Evolutionary conservation across 37 sponge, comb jelly and placozoan species (phyloP), one percentile per base, ranked within the genome.

Genomic region (Chondrosia reniformis): DNA sequence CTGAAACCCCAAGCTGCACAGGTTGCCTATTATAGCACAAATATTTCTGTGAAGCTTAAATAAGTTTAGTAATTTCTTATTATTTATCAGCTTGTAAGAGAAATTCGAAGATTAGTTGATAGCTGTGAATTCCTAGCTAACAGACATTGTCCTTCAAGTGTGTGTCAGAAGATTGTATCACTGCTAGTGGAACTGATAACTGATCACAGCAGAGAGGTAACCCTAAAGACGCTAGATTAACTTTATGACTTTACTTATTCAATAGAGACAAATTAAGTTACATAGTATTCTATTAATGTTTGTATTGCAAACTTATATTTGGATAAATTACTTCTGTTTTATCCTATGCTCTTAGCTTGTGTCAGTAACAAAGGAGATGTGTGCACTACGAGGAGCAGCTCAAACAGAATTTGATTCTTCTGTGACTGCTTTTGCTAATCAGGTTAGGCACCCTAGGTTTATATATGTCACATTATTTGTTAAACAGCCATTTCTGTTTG

Each of bases 201-300:
- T 30, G 91, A 90, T 72, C 86, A 90, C 64, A 90, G 86, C 46
- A 78, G 84, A 83, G 91, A 90, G 83, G 91, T 90, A 57, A n/a
- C n/a, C n/a, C n/a, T n/a, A n/a, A n/a, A n/a, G n/a, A n/a, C n/a
- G n/a, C n/a, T n/a, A n/a, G n/a, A n/a, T n/a, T n/a, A n/a, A n/a
- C n/a, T n/a, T n/a, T n/a, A n/a, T n/a, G n/a, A n/a, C n/a, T n/a
- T n/a, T n/a, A n/a, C n/a, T n/a, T n/a, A n/a, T n/a, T n/a, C n/a
- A n/a, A n/a, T n/a, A n/a, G n/a, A n/a, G n/a, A n/a, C n/a, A n/a
- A n/a, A n/a, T n/a, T n/a, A n/a, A n/a, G n/a, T n/a, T n/a, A n/a
- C n/a, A n/a, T n/a, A n/a, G n/a, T n/a, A n/a, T n/a, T n/a, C n/a
- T n/a, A n/a, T n/a, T n/a, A n/a, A n/a, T n/a, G n/a, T n/a, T n/a